Evolutionary conservation across 2,113 vertebrate genomes (phyloP).

Genomic region (Sula dactylatra): DNA sequence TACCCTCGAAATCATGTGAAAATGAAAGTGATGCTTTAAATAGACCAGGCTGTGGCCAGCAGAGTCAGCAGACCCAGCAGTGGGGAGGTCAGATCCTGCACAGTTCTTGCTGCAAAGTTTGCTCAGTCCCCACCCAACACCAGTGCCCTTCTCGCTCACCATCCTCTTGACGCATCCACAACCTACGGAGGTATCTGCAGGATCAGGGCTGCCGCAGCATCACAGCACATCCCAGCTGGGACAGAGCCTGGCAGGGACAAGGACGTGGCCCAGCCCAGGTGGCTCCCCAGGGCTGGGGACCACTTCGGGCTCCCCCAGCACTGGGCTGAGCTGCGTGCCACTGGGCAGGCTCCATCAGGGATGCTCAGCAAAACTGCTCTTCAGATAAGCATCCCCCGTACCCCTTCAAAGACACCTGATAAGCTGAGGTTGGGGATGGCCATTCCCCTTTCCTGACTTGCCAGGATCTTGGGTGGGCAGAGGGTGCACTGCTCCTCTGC

Average conservation of each 20-base stretch:
- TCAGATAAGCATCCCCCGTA: not conserved
- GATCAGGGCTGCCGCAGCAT: not conserved
- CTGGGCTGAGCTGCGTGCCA: accelerated
- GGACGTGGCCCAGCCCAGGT: not conserved
- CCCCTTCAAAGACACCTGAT: accelerated
- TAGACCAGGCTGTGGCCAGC: not conserved
- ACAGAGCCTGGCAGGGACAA: not conserved
- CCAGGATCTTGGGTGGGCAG: not conserved
- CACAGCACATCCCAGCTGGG: not conserved
- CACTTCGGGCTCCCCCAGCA: not conserved
- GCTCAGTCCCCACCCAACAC: not conserved
- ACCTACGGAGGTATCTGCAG: not conserved
- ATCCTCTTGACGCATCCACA: accelerated
- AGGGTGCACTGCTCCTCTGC: not conserved
- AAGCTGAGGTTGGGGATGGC: not conserved
- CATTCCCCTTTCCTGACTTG: not conserved
- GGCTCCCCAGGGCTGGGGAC: not conserved
- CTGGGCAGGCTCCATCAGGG: accelerated
- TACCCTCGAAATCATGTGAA: constrained; percentile 16
- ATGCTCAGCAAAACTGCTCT: not conserved
- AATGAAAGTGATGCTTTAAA: constrained; percentile 3
- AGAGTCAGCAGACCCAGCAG: not conserved
- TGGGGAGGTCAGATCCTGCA: not conserved
- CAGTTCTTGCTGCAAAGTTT: not conserved
- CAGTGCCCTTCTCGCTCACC: accelerated